Evolutionary conservation across 2,113 vertebrate species (phyloP).

Genomic region (Stomatorhinus ivindoensis): DNA sequence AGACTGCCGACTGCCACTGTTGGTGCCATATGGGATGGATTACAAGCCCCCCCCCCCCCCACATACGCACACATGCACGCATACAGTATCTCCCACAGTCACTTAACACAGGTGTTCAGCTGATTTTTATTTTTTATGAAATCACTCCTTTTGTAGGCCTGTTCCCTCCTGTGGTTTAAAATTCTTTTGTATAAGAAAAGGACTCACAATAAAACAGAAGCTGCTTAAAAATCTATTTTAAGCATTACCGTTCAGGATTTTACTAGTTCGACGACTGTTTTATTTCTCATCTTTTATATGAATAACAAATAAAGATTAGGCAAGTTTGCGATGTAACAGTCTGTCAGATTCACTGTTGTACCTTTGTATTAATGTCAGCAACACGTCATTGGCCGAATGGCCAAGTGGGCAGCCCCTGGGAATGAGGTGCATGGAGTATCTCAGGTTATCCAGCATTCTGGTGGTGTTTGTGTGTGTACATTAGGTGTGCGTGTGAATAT

Average conservation of each 20-base stretch:
- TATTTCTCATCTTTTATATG: slow-evolving; percentile 30
- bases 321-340: slow-evolving; percentile 43
- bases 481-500: slow-evolving; percentile 53
- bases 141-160: not conserved
- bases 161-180: slow-evolving; percentile 15
- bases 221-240: slow-evolving; percentile 52
- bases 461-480: slow-evolving; percentile 56
- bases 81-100: slow-evolving; percentile 26
- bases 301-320: slow-evolving; percentile 46
- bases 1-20: slow-evolving; percentile 49
- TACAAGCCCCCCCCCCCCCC: slow-evolving; percentile 20
- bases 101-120: slow-evolving; percentile 17
- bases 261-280: slow-evolving; percentile 56
- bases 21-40: slow-evolving; percentile 43
- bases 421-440: slow-evolving; percentile 73
- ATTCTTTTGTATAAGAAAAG: slow-evolving; percentile 19
- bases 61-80: slow-evolving; percentile 18
- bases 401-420: slow-evolving; percentile 53
- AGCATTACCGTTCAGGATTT: slow-evolving; percentile 56
- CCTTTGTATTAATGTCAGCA: slow-evolving; percentile 48
- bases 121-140: slow-evolving; percentile 21
- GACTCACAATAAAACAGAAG: slow-evolving; percentile 33
- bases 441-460: slow-evolving; percentile 70
- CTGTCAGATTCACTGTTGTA: slow-evolving; percentile 51
- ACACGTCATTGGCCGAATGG: slow-evolving; percentile 50